These are phyloP conservation scores for Altica lythri DNA, from an alignment of 2,888 invertebrate species.

Conservation along the genomic window DNA sequence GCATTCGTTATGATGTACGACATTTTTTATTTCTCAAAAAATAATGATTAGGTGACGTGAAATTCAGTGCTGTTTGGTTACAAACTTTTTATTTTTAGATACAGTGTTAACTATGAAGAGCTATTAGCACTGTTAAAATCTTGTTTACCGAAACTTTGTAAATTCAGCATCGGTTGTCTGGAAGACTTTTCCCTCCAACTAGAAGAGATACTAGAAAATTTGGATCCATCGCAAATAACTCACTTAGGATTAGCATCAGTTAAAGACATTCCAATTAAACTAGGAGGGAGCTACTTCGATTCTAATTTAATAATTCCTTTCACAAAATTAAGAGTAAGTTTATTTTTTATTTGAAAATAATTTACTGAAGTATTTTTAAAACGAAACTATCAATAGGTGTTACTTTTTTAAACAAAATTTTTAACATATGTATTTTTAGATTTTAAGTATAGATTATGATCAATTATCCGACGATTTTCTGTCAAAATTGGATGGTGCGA, in stretches of 20 bases:
- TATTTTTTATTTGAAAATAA: constrained; percentile 44
- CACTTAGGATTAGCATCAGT: constrained; percentile 72
- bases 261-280: constrained; percentile 73
- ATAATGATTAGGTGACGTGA: too few species aligned
- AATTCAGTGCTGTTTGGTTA: too few species aligned
- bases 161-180: constrained; percentile 55
- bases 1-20: too few species aligned
- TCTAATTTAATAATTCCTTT: constrained; percentile 65
- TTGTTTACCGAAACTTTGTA: constrained; percentile 48
- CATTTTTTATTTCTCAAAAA: too few species aligned
- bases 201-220: constrained; percentile 50
- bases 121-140: constrained; percentile 43
- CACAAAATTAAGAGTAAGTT: constrained; percentile 60
- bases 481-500: constrained; percentile 46
- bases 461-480: constrained; percentile 60
- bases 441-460: constrained; percentile 64
- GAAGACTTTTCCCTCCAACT: constrained; percentile 53
- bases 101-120: constrained; percentile 33
- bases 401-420: constrained; percentile 1
- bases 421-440: constrained; percentile 45
- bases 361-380: constrained; percentile 1
- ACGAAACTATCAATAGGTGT: neutral
- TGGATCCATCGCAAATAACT: constrained; percentile 62
- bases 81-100: constrained; percentile 25
- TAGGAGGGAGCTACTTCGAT: constrained; percentile 62